Base-by-base conservation (phyloP, 2,888 invertebrate genomes). In the Linhomoeus sp. region DNA sequence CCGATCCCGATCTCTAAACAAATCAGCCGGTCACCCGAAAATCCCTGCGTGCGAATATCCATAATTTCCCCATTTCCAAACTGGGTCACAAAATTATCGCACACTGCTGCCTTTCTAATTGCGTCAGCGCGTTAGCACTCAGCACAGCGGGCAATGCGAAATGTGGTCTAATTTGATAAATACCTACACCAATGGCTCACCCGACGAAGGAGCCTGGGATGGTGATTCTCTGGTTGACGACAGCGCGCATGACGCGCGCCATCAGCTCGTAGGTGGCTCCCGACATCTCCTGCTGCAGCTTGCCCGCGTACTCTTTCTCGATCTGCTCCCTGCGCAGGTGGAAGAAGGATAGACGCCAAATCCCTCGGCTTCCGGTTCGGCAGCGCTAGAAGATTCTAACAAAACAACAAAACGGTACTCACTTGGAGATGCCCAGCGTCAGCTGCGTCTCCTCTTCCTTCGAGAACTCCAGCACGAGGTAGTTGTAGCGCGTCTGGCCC, bases 401-500 rank as follows among this genome's bases (percentile, higher is more conserved):
- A 29, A 40, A 40, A 20, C 12, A 23, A 20, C 19, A 35, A 3
- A 9, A 43, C 5, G 22, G 22, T 38, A 74, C 79, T 73, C 73
- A 84, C 80, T 92, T 88, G 26, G 83, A 76, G 54, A 90, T 79
- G 0, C 85, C 86, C 51, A 94, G 69, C 67, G 92, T 90, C 55
- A 92, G 73, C 15, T 80, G 79, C 1, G 81, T 81, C 63, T 88
- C 86, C 48, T 94, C 92, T 59, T 97, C 94, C 60, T 84, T 83
- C 41, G 80, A 81, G 66, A 97, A 99, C 41, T 92, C 71, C 48
- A 94, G 72, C 15, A 94, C 92, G 50, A 97, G 71, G 65, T 85
- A 97, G 61, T 90, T 92, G 65, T 97, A 97, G 26, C 97, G 75
- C 0, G 97, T 99, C 71, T 97, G 94, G 43, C 97, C 97, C 66